phyloP scores from a whole-genome alignment of 2,113 vertebrate genomes.

The Amphiprion ocellaris region DNA sequence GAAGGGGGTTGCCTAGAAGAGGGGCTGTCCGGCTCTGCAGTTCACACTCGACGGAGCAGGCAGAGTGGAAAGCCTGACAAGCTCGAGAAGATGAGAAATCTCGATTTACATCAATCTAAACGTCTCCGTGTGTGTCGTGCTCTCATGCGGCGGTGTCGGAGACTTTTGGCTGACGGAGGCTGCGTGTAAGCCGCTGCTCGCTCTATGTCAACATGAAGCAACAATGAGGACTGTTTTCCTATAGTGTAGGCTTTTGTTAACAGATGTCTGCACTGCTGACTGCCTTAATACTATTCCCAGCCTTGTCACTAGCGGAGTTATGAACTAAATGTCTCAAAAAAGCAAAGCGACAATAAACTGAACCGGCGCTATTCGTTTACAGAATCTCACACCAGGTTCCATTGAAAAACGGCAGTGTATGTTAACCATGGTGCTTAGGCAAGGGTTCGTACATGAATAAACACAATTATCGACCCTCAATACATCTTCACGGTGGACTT shows the following conservation, averaged over 20 bases:
- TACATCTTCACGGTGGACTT: no score
- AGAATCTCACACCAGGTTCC: neutral
- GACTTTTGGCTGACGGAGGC: neutral
- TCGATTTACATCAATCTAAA: conserved; percentile 3
- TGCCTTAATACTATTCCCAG: no score
- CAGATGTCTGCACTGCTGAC: neutral
- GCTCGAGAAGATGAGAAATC: neutral
- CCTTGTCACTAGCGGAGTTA: no score
- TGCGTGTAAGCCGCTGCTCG: neutral
- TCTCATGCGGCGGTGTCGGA: neutral
- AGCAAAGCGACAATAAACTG: neutral
- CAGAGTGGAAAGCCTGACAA: neutral
- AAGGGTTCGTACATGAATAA: conserved; percentile 11
- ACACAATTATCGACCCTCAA: neutral
- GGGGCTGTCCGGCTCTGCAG: conserved; percentile 42
- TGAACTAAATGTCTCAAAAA: neutral
- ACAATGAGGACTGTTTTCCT: conserved; percentile 26
- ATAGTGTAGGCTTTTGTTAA: conserved; percentile 25
- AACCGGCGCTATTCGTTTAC: neutral
- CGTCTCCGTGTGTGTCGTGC: neutral
- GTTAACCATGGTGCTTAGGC: neutral
- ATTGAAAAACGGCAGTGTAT: neutral
- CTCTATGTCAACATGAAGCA: conserved; percentile 11
- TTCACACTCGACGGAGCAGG: conserved; percentile 24
- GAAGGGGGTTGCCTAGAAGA: conserved; percentile 35